These are phyloP conservation scores for Parnassius orleans DNA, from an alignment of 2,888 invertebrate genomes.

Conservation along the genomic window DNA sequence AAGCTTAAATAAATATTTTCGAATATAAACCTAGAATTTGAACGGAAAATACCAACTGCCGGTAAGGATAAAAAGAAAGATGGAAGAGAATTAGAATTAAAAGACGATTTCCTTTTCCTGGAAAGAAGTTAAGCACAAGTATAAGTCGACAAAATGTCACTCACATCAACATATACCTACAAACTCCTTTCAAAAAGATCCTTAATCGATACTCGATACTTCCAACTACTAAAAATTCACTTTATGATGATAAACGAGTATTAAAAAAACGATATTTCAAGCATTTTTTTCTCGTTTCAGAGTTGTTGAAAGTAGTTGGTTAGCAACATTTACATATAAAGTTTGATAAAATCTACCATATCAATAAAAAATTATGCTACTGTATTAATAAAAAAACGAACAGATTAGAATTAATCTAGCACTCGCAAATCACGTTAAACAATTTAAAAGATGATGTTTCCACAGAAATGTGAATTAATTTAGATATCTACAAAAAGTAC, in stretches of 20 bases:
- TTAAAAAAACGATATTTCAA: neutral
- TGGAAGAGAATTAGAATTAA: conserved; percentile 19
- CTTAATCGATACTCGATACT: no score
- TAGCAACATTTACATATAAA: conserved; percentile 19
- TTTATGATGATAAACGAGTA: no score
- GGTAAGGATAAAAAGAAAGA: neutral
- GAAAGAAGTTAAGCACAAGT: neutral
- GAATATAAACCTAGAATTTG: neutral
- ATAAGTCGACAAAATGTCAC: no score
- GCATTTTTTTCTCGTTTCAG: conserved; percentile 2
- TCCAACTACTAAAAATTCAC: no score
- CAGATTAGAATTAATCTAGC: neutral
- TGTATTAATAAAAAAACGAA: neutral
- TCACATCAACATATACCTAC: no score
- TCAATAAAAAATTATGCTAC: conserved; percentile 9
- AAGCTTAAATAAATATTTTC: conserved; percentile 5
- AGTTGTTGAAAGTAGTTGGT: neutral
- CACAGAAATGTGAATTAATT: no score
- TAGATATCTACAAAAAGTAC: no score
- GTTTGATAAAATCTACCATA: conserved; percentile 4
- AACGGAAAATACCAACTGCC: neutral
- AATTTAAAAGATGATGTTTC: neutral
- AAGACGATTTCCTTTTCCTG: conserved; percentile 13
- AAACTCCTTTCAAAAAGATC: no score
- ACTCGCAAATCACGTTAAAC: neutral